Evolutionary conservation across 1,140 invertebrate species (phyloP), one percentile per base, ranked within the genome.

Genomic region (Brachionus calyciflorus): DNA sequence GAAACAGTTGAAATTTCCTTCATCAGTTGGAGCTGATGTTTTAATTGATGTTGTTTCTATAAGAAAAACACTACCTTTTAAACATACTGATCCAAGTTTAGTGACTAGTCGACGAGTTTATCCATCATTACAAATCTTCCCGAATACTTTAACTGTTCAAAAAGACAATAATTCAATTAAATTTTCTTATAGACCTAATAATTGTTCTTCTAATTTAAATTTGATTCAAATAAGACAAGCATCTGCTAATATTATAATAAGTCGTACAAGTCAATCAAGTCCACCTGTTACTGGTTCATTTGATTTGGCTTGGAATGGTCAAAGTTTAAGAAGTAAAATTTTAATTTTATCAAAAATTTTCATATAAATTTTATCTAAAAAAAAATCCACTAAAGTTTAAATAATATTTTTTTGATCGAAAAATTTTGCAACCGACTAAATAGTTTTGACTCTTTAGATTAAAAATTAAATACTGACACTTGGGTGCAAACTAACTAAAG

Each of bases 11-110:
- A 12, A 33, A 14, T 51, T 24, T 37, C 28, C 21, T 30, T 28
- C 46, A 40, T 75, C 46, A 7, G 33, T 21, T 33, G 24, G 44
- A 26, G 10, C 2, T 53, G 14, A 53, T 40, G 30, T 51, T 46
- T 37, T 60, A 41, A 55, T 76, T 12, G 73, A 76, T 57, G 51
- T 33, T 40, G 73, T 76, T 17, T 24, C 73, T 17, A 28, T 76
- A 26, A 37, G 73, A 24, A 76, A 19, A 76, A 57, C 14, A 28
- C n/a, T 57, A 10, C 73, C 51, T 51, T 28, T 12, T n/a, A 30
- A 19, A 12, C 41, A 57, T 40, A 26, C 33, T 40, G 49, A 76
- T 44, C 17, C 73, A 6, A 3, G 9, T 21, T 14, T 73, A 14
- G 5, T 28, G 17, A 30, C 33, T 9, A 41, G 40, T 28, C 37